These are phyloP conservation scores for Catamblyrhynchus diadema DNA, from an alignment of 2,797 vertebrate species.

Conservation along the genomic window DNA sequence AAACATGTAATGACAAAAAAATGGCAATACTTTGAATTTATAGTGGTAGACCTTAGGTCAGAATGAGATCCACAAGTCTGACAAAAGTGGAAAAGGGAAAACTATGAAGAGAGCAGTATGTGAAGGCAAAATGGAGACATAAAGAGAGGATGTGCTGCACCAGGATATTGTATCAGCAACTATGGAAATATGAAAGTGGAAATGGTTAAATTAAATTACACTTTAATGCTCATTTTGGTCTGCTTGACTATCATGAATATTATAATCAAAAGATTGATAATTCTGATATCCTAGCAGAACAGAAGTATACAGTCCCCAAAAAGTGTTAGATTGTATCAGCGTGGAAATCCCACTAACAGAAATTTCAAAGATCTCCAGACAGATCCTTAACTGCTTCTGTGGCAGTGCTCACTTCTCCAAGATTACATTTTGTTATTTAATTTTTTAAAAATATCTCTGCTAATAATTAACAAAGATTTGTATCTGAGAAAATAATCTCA, in stretches of 20 bases:
- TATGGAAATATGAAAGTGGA: not conserved
- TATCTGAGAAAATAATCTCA: constrained; percentile 21
- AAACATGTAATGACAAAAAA: not conserved
- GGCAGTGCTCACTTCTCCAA: not conserved
- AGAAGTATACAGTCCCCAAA: constrained; percentile 5
- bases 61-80: not conserved
- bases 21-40: not conserved
- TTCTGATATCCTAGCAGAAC: constrained; percentile 57
- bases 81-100: not conserved
- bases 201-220: constrained; percentile 2
- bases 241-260: constrained; percentile 57
- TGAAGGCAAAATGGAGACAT: not conserved
- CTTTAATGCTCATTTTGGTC: constrained; percentile 12
- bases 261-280: constrained; percentile 60
- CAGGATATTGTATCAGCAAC: not conserved
- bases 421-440: not conserved
- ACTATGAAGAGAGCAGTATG: not conserved
- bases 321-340: constrained; percentile 66
- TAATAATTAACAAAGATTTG: constrained; percentile 20
- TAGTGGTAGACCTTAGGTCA: not conserved
- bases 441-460: not conserved
- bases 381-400: constrained; percentile 59
- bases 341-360: constrained; percentile 59
- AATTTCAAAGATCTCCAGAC: constrained; percentile 63
- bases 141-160: not conserved